Percentiles rank a stretch among this genome's conserved stretches.
Evolutionary conservation across 92 coral and sea anemone genomes (phyloP).

Genomic region (Palythoa heliodiscus): DNA sequence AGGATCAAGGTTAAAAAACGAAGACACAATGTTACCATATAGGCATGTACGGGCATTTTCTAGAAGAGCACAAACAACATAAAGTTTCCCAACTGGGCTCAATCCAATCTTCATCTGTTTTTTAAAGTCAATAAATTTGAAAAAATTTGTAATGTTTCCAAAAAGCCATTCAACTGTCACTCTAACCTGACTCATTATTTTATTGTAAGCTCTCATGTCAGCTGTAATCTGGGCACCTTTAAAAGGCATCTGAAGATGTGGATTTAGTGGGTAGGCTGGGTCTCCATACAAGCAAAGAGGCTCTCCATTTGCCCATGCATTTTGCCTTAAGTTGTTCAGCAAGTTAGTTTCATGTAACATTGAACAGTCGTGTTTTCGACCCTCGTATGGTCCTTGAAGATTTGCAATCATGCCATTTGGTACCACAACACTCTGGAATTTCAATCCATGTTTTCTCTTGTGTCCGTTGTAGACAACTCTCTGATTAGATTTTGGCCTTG

Average conservation of each 20-base stretch:
- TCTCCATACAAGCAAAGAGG: slow-evolving; percentile 4
- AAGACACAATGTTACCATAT: neutral
- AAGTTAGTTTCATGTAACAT: slow-evolving; percentile 2
- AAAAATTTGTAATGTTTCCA: neutral
- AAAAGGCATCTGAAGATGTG: neutral
- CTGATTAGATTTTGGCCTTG: slow-evolving; percentile 1
- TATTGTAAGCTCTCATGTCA: neutral
- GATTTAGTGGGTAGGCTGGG: neutral
- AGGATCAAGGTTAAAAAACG: neutral
- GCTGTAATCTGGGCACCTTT: neutral
- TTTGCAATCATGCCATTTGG: neutral
- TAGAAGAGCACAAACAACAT: neutral
- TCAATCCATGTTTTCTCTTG: slow-evolving; percentile 4
- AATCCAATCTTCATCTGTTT: neutral
- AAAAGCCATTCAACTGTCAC: neutral
- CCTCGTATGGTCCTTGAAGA: slow-evolving; percentile 2
- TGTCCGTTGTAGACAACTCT: neutral
- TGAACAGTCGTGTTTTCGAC: neutral
- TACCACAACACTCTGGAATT: neutral
- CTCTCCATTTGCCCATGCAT: neutral
- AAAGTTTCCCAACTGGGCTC: neutral
- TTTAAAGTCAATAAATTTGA: neutral
- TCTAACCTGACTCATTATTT: neutral
- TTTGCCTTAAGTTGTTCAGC: neutral
- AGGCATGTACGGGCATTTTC: neutral